Conservation (phyloP, 1,140 invertebrate species). For the Protaetia brevitarsis region DNA sequence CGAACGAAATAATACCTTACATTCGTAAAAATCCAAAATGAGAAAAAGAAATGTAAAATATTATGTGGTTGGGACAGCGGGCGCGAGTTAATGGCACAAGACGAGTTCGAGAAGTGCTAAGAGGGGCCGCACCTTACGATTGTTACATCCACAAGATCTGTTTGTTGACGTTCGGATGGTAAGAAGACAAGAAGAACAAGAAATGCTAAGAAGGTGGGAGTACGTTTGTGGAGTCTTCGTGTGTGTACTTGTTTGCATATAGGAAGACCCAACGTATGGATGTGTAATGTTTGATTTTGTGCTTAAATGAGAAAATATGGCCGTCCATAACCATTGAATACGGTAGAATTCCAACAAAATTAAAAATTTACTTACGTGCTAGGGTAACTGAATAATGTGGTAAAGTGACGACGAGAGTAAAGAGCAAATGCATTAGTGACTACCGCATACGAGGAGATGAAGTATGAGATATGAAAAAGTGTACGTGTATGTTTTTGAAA, state of each 20-base stretch:
- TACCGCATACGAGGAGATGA: too few relatives aligned
- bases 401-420: too few relatives aligned
- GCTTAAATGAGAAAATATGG: constrained; percentile 4
- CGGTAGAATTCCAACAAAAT: background rate
- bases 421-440: too few relatives aligned
- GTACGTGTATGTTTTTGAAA: too few relatives aligned
- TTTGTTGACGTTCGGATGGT: background rate
- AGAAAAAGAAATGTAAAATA: background rate
- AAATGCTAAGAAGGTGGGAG: constrained; percentile 1
- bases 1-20: background rate
- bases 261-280: background rate
- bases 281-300: background rate
- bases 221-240: background rate
- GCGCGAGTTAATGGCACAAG: background rate
- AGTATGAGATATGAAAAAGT: too few relatives aligned
- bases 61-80: background rate
- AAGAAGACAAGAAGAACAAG: background rate
- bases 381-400: too few relatives aligned
- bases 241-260: background rate
- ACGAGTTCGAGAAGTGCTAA: constrained; percentile 1
- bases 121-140: constrained; percentile 11
- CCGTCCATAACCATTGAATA: background rate
- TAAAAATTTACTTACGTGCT: too few relatives aligned
- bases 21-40: background rate
- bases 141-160: constrained; percentile 8